These are phyloP conservation scores for Drosophila pallidifrons DNA, from an alignment of 1,140 invertebrate genomes.

Conservation along the genomic window DNA sequence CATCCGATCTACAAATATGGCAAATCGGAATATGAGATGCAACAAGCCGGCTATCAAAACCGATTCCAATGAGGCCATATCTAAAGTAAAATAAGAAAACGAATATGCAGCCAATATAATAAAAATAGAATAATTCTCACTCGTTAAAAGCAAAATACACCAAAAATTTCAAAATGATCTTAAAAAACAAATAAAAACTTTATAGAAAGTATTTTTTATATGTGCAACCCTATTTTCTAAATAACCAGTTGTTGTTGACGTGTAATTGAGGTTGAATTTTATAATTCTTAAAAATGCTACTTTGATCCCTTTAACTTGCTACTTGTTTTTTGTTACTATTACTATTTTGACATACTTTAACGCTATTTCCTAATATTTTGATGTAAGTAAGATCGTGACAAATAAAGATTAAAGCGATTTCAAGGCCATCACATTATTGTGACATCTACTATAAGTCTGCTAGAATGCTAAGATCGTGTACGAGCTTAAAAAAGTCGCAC, in stretches of 20 bases:
- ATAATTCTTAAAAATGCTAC: no score
- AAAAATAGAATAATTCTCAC: not conserved
- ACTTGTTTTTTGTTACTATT: no score
- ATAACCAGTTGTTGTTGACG: not conserved
- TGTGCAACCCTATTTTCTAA: not conserved
- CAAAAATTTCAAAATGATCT: not conserved
- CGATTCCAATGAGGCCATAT: constrained; percentile 24
- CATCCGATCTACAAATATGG: not conserved
- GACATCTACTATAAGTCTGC: no score
- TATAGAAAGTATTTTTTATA: not conserved
- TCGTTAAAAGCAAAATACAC: not conserved
- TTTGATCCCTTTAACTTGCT: no score
- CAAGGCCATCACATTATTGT: no score
- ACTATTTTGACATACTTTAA: no score
- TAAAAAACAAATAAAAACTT: not conserved
- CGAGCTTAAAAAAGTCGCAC: no score
- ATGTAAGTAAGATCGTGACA: no score
- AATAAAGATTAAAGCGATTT: no score
- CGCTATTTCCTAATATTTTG: no score
- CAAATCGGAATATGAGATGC: constrained; percentile 11
- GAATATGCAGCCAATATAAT: not conserved
- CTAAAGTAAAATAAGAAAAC: not conserved
- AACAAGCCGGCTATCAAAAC: constrained; percentile 12
- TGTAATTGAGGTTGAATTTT: not conserved
- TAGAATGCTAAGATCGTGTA: no score